phyloP scores from a whole-genome alignment of 2,113 vertebrate species.

The Ia io region DNA sequence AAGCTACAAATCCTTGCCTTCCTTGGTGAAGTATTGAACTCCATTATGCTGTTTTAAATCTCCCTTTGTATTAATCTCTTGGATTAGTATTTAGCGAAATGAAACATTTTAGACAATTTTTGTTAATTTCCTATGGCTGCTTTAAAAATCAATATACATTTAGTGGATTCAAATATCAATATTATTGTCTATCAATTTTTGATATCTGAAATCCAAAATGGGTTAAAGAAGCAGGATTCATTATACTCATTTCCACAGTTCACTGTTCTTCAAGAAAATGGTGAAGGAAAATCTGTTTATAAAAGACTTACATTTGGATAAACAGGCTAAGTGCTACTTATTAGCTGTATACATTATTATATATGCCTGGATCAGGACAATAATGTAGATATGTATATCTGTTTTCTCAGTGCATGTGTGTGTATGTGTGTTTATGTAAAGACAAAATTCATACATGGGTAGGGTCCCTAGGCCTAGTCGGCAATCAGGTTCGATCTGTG shows the following conservation, averaged over 20 bases:
- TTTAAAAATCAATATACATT: background rate
- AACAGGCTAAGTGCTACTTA: background rate
- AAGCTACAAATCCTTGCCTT: background rate
- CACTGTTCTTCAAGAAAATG: background rate
- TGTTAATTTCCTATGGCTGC: background rate
- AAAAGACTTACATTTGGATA: background rate
- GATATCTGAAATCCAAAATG: background rate
- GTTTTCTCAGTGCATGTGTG: background rate
- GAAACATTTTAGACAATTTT: background rate
- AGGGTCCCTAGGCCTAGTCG: too few relatives aligned
- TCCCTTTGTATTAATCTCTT: background rate
- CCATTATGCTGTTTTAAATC: background rate
- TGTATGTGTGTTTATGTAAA: background rate
- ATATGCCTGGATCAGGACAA: background rate
- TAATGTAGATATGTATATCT: background rate
- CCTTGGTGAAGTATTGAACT: background rate
- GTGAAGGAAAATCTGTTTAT: background rate
- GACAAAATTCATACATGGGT: too few relatives aligned
- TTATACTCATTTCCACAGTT: background rate
- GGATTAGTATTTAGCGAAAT: background rate
- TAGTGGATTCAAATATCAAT: background rate
- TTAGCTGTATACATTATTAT: background rate
- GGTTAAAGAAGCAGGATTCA: rapidly evolving
- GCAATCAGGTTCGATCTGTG: too few relatives aligned
- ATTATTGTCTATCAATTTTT: background rate